Evolutionary conservation across 2,797 vertebrate genomes (phyloP), one percentile per base, ranked within the genome.

Genomic region (Sandelia bainsii): DNA sequence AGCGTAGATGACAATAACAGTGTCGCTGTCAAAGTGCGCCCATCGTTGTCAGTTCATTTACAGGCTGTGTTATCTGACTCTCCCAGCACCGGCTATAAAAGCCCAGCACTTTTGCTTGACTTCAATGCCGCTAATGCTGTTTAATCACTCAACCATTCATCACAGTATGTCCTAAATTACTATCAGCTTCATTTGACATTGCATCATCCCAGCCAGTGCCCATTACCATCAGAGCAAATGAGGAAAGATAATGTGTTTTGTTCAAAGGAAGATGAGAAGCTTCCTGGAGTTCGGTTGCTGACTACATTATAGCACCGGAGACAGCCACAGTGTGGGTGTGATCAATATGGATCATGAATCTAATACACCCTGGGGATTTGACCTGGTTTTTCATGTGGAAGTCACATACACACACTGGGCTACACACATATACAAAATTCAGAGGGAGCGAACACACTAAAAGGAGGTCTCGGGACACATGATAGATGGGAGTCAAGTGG

Each of bases 91-190:
- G 10, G 82, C 74, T 17, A 56, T 56, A 61, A 79, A 80, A 79
- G 54, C 49, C 23, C 37, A 0, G 45, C 66, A 23, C 64, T 84
- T 75, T 72, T 25, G 8, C 62, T 66, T 34, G 51, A 82, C 77
- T 85, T 86, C 72, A 85, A 82, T 56, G 79, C 67, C 9, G 14
- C 80, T 86, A 83, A 88, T 87, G 78, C 65, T 0, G 22, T 77
- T 81, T 85, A 83, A 91, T 90, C 85, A 84, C 73, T 84, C 76
- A 60, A 46, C 76, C 82, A 77, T 87, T 87, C 80, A 80, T 89
- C 80, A 79, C 86, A 74, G 73, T 61, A n/a, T 48, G 81, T 72
- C 72, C 79, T 82, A 75, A 90, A 91, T 90, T 75, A 83, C 83
- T 58, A 79, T 71, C 61, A 11, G 83, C 83, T 81, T 83, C 81